phyloP scores from a whole-genome alignment of 2,797 vertebrate species.

The Pachyuromys duprasi region DNA sequence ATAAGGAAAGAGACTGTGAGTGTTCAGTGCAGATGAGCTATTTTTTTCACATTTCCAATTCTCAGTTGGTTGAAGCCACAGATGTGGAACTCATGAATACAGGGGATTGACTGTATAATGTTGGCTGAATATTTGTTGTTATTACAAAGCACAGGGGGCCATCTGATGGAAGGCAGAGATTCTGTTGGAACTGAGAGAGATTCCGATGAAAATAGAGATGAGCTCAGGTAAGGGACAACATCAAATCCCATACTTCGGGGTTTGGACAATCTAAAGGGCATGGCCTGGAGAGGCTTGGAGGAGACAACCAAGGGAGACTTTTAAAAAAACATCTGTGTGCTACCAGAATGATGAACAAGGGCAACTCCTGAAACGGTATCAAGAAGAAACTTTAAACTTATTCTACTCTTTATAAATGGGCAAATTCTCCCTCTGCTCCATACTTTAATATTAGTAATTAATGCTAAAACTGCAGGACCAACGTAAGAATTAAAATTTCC shows the following conservation, averaged over 20 bases:
- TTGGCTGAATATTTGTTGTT: neutral
- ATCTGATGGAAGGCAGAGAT: neutral
- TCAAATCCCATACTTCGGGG: neutral
- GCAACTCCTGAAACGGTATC: neutral
- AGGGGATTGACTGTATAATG: neutral
- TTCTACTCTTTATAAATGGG: neutral
- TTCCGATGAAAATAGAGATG: neutral
- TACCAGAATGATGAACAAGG: neutral
- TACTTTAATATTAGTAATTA: conserved; percentile 3
- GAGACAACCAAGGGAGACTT: neutral
- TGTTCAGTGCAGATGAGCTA: neutral
- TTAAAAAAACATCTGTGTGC: neutral
- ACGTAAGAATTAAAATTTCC: neutral
- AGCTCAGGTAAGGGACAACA: neutral
- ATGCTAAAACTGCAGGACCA: neutral
- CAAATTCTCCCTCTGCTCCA: neutral
- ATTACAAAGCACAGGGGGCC: conserved; percentile 31
- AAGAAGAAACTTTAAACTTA: conserved; percentile 21
- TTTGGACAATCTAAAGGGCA: neutral
- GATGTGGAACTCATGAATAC: neutral
- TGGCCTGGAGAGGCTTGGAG: neutral
- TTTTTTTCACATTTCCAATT: neutral
- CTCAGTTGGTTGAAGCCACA: neutral
- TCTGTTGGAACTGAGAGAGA: neutral
- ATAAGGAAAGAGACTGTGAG: neutral